Evolutionary conservation across 2,888 invertebrate genomes (phyloP), one percentile per base, ranked within the genome.

Genomic region (Acrocyrtus sp.): DNA sequence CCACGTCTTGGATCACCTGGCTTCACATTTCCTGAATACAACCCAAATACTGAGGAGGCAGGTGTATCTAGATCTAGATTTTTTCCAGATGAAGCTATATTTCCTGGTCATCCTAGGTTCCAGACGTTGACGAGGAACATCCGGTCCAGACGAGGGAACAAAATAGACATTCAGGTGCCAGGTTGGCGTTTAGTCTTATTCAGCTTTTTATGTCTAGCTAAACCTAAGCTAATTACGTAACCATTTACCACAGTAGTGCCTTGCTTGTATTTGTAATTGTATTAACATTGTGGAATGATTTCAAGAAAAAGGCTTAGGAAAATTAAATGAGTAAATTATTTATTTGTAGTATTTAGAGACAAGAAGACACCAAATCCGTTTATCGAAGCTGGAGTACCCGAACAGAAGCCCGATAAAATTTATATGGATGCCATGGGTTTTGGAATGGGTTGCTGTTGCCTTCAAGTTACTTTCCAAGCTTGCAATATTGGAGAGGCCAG

Each of bases 361-460:
- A 86, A 87, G 79, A 92, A 95, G 82, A 98, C 98, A 1, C 88
- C 90, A 81, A 87, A 89, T 74, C 96, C 96, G 3, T 92, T 96
- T 81, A 83, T 86, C 74, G 91, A 91, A 82, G 87, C 89, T 81
- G 85, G 86, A 72, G 86, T 88, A 79, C 89, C 90, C 57, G 88
- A 88, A 57, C 83, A 81, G 12, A 90, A 90, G 1, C 93, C 93
- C 0, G 94, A 98, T 86, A 94, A 96, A 83, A 93, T 99, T 77
- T 96, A 98, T 83, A 92, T 99, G 92, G 99, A 99, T 85, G 95
- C 96, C 1, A 98, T 99, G 98, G 98, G 98, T 24, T 99, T 99
- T 84, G 98, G 98, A 65, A 99, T 99, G 99, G 99, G 99, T 29
- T 97, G 97, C 84, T 96, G 95, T 83, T 98, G 98, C 84, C 88